Conservation (phyloP, 2,888 invertebrate genomes). For the Ecliptopera silaceata region DNA sequence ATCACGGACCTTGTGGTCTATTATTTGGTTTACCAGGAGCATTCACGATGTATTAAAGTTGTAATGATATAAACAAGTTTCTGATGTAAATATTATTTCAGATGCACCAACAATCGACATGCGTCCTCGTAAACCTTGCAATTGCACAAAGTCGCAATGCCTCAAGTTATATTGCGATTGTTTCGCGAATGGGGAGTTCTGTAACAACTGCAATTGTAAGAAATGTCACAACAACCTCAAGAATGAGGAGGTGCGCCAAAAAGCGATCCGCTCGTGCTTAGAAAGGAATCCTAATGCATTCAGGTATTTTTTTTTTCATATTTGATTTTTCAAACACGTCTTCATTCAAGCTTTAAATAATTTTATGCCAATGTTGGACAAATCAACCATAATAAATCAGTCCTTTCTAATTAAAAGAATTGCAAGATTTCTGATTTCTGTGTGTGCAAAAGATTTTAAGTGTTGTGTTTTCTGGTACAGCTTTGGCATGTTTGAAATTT, state of each 20-base stretch:
- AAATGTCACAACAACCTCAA: conserved; percentile 98
- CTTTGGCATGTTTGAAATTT: too few relatives aligned
- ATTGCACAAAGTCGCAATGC: conserved; percentile 99
- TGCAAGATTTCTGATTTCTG: too few relatives aligned
- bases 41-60: too few relatives aligned
- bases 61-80: too few relatives aligned
- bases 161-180: conserved; percentile 99
- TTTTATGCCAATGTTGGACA: too few relatives aligned
- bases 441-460: too few relatives aligned
- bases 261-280: conserved; percentile 96
- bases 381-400: too few relatives aligned
- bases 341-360: background rate
- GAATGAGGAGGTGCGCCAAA: conserved; percentile 96
- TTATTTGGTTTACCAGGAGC: too few relatives aligned
- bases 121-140: conserved; percentile 96
- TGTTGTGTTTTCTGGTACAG: too few relatives aligned
- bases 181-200: conserved; percentile 99
- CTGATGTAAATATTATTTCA: background rate
- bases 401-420: too few relatives aligned
- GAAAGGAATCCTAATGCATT: conserved; percentile 99
- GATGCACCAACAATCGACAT: conserved; percentile 61
- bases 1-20: too few relatives aligned
- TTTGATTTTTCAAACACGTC: too few relatives aligned
- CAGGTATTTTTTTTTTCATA: conserved; percentile 62
- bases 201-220: conserved; percentile 98